These are phyloP conservation scores for Himalopsyche phryganea DNA, from an alignment of 1,140 invertebrate species.

Conservation along the genomic window DNA sequence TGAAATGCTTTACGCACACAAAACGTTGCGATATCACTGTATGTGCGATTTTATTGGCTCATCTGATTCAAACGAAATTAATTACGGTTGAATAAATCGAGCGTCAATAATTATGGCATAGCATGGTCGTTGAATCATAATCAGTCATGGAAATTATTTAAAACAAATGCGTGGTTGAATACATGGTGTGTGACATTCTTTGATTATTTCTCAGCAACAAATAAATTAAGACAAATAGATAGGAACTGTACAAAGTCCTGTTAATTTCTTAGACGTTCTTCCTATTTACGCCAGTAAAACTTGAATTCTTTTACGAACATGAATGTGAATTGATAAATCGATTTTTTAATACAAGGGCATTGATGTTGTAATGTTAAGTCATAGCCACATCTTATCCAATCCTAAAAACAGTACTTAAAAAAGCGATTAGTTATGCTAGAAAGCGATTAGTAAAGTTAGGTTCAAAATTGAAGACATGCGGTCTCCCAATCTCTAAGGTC, in stretches of 20 bases:
- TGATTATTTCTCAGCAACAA: background rate
- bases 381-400: no score
- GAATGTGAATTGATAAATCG: background rate
- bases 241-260: no score
- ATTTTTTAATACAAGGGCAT: background rate
- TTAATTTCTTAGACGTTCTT: no score
- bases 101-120: slow-evolving; percentile 20
- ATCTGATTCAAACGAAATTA: slow-evolving; percentile 23
- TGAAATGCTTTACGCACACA: background rate
- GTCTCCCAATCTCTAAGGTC: no score
- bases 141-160: background rate
- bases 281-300: no score
- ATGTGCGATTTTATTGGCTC: slow-evolving; percentile 25
- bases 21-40: background rate
- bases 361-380: no score
- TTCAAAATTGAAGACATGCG: no score
- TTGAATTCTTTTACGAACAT: background rate
- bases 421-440: no score
- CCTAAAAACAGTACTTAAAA: no score
- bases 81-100: slow-evolving; percentile 26
- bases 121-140: background rate
- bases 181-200: background rate
- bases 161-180: no score
- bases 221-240: background rate
- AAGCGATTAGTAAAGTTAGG: no score